Evolutionary conservation across 1,140 invertebrate genomes (phyloP).

Genomic region (Leguminivora glycinivorella): DNA sequence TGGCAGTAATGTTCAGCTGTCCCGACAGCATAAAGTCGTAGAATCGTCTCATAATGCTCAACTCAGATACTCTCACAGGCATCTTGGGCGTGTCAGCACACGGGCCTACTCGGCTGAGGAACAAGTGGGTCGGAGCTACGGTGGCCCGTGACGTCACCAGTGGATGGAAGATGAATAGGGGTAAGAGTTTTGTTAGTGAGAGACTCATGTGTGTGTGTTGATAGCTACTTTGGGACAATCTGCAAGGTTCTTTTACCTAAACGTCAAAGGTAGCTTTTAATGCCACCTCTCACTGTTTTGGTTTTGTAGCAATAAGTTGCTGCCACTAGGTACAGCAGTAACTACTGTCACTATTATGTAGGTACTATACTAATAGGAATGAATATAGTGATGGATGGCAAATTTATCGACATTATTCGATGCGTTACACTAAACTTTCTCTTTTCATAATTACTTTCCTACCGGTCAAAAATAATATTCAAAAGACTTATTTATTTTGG

Average conservation of each 20-base stretch:
- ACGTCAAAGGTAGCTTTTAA: no score
- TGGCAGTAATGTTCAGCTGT: slow-evolving; percentile 33
- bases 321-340: no score
- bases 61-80: slow-evolving; percentile 33
- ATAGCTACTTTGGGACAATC: not conserved
- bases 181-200: not conserved
- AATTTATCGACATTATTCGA: no score
- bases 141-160: not conserved
- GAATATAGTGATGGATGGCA: no score
- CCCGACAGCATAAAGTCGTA: slow-evolving; percentile 41
- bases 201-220: not conserved
- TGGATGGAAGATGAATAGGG: not conserved
- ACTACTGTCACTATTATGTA: no score
- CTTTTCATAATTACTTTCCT: no score
- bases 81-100: slow-evolving; percentile 29
- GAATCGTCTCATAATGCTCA: slow-evolving; percentile 36
- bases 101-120: slow-evolving; percentile 41
- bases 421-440: no score
- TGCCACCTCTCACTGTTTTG: not conserved
- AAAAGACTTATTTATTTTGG: no score
- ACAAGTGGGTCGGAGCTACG: slow-evolving; percentile 38
- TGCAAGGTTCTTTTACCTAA: no score
- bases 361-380: no score
- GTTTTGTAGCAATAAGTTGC: no score
- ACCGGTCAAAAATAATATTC: no score